Percentiles rank a stretch among this genome's conserved stretches.
These are phyloP conservation scores for Eutolmus rufibarbis DNA, from an alignment of 2,888 invertebrate genomes.

Conservation along the genomic window DNA sequence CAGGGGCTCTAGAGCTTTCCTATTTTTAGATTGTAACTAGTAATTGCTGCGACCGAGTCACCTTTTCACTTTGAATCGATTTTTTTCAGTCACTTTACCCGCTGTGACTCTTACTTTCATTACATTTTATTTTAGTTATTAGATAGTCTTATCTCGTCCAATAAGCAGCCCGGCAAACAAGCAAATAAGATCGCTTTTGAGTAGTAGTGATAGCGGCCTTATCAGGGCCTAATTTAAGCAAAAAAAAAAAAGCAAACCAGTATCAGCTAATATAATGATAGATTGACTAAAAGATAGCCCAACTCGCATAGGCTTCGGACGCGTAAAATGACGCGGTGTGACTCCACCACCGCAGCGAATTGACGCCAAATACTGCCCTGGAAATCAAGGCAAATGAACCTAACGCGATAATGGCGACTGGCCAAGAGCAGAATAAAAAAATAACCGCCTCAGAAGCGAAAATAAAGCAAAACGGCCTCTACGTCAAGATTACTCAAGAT, in stretches of 20 bases:
- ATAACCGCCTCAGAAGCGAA: background rate
- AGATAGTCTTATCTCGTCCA: background rate
- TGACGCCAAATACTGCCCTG: background rate
- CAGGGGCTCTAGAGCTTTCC: background rate
- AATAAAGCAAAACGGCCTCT: background rate
- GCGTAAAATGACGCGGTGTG: background rate
- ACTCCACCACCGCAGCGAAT: background rate
- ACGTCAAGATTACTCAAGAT: background rate
- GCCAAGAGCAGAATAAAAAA: background rate
- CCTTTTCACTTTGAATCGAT: background rate
- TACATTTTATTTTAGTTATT: background rate
- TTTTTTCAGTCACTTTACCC: background rate
- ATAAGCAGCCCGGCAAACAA: background rate
- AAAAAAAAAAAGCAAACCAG: background rate
- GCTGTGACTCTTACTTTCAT: background rate
- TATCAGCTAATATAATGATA: background rate
- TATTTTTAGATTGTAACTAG: background rate
- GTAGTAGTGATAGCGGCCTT: background rate
- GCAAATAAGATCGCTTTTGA: background rate
- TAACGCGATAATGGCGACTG: background rate
- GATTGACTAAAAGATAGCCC: background rate
- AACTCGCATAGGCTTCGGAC: background rate
- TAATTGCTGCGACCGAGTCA: background rate
- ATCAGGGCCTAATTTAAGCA: background rate
- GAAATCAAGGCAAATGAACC: background rate